phyloP scores from a whole-genome alignment of 1,140 invertebrate genomes.

The Tigriopus japonicus region DNA sequence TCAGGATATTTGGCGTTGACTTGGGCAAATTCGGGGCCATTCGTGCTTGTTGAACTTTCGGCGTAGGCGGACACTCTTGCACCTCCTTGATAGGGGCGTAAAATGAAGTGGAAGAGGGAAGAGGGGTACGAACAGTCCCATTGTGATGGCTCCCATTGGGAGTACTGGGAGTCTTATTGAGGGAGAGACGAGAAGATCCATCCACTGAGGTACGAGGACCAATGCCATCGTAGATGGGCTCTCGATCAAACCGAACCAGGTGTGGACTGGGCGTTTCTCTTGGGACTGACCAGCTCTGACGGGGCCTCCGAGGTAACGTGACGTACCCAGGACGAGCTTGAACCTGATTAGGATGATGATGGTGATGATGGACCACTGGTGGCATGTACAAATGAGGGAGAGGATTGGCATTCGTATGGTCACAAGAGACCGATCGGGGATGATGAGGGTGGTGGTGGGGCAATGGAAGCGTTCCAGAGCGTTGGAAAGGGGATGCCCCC shows the following conservation, averaged over 20 bases:
- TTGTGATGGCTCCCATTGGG: constrained; percentile 14
- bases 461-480: constrained; percentile 1
- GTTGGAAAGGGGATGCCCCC: neutral
- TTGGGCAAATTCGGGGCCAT: neutral
- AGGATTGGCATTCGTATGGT: constrained; percentile 2
- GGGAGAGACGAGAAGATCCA: constrained; percentile 58
- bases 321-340: constrained; percentile 36
- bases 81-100: constrained; percentile 18
- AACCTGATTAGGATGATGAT: constrained; percentile 3
- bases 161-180: constrained; percentile 25
- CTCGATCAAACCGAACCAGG: constrained; percentile 20
- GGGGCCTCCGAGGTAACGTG: constrained; percentile 49
- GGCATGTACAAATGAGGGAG: neutral
- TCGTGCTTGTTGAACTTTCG: neutral
- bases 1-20: neutral
- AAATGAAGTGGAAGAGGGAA: constrained; percentile 14
- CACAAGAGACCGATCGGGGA: neutral
- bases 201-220: constrained; percentile 66
- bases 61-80: constrained; percentile 10
- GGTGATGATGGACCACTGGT: constrained; percentile 10
- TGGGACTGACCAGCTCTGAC: constrained; percentile 49
- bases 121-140: constrained; percentile 9
- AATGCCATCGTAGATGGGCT: constrained; percentile 73
- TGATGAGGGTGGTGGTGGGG: constrained; percentile 10
- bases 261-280: constrained; percentile 1